Conservation (phyloP, 2,888 invertebrate species). For the Xestia ashworthii region DNA sequence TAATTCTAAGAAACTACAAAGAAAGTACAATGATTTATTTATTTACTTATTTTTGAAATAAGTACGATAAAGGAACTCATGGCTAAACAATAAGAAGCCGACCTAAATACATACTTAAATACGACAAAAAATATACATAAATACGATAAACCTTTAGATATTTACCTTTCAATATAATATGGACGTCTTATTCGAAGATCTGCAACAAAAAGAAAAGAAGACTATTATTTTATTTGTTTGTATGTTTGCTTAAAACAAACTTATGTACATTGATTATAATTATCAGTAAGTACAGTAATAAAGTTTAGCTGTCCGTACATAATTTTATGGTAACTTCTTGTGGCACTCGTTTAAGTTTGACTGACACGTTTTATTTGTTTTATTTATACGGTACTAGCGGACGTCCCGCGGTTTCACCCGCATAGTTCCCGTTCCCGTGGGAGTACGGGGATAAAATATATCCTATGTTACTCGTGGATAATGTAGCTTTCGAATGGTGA, state of each 20-base stretch:
- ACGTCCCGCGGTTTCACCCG: no score
- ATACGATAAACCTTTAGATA: background rate
- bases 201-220: conserved; percentile 53
- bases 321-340: conserved; percentile 23
- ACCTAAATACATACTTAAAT: no score
- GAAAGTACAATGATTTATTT: no score
- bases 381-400: no score
- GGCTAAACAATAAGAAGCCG: no score
- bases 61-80: no score
- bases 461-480: no score
- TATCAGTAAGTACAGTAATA: conserved; percentile 14
- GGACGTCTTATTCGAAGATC: conserved; percentile 42
- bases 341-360: background rate
- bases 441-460: no score
- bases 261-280: background rate
- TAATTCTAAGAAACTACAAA: background rate
- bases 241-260: background rate
- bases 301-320: conserved; percentile 10
- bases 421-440: no score
- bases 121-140: no score
- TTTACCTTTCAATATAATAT: conserved; percentile 61
- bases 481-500: no score
- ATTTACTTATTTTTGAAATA: no score
- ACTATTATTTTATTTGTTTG: conserved; percentile 22
- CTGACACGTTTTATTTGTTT: conserved; percentile 17